Conservation (phyloP, 1,140 invertebrate species). For the Leptopilina clavipes region DNA sequence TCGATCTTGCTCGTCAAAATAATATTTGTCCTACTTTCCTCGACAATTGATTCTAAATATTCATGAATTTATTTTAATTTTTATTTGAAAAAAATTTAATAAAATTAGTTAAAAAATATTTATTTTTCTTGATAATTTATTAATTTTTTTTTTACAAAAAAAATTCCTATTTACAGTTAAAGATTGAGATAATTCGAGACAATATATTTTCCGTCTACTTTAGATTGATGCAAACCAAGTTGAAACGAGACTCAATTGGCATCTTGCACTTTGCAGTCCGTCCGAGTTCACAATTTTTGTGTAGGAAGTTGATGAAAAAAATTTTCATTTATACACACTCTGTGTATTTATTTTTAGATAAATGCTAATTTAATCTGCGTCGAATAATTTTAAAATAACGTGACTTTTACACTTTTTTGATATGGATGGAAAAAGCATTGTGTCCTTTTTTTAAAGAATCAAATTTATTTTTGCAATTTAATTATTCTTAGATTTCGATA, state of each 20-base stretch:
- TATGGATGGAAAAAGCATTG: too few relatives aligned
- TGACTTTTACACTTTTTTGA: too few relatives aligned
- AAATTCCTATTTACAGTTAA: too few relatives aligned
- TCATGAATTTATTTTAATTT: not conserved
- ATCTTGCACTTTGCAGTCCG: slow-evolving; percentile 41
- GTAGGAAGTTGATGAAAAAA: not conserved
- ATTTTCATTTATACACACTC: not conserved
- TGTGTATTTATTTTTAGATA: not conserved
- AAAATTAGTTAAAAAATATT: not conserved
- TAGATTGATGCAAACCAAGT: slow-evolving; percentile 64
- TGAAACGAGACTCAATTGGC: slow-evolving; percentile 66
- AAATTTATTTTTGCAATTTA: too few relatives aligned
- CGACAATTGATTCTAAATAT: not conserved
- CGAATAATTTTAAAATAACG: too few relatives aligned
- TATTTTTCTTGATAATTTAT: too few relatives aligned
- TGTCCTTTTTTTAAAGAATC: too few relatives aligned
- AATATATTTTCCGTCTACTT: slow-evolving; percentile 56
- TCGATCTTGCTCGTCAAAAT: slow-evolving; percentile 60
- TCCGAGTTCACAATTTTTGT: not conserved
- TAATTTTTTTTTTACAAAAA: too few relatives aligned
- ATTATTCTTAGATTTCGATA: too few relatives aligned
- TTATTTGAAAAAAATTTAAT: too few relatives aligned
- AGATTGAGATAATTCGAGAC: slow-evolving; percentile 39
- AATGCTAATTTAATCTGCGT: too few relatives aligned
- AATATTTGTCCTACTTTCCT: slow-evolving; percentile 56